phyloP scores from a whole-genome alignment of 2,888 invertebrate species.

The Chaetogeoica ovagalla region DNA sequence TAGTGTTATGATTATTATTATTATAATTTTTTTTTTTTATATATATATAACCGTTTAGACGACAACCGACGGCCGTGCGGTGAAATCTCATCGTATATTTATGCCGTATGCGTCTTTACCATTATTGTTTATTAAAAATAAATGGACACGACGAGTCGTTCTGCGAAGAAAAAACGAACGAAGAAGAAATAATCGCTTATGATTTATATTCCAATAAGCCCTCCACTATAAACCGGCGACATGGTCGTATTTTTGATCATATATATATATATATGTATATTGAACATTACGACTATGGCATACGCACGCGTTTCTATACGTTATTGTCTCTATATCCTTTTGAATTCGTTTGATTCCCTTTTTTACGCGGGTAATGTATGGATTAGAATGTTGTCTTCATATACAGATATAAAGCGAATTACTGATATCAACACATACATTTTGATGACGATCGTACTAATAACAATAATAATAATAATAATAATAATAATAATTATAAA shows the following conservation, averaged over 20 bases:
- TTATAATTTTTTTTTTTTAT: no score
- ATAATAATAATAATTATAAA: no score
- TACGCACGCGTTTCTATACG: neutral
- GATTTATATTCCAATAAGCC: conserved; percentile 27
- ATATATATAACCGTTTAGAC: neutral
- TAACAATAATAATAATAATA: no score
- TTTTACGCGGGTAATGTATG: neutral
- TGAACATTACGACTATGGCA: neutral
- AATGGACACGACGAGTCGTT: neutral
- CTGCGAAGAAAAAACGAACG: conserved; percentile 1
- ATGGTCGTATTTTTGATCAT: neutral
- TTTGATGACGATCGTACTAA: no score
- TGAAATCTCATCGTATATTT: neutral
- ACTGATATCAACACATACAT: neutral
- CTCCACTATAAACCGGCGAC: conserved; percentile 10
- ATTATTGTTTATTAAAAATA: conserved; percentile 16
- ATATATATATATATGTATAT: neutral
- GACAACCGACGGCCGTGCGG: neutral
- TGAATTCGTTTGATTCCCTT: no score
- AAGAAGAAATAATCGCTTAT: neutral
- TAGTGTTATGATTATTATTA: no score
- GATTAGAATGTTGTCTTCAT: neutral
- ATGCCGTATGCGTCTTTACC: conserved; percentile 20
- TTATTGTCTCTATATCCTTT: neutral
- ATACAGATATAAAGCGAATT: neutral